Conservation (phyloP, 2,797 vertebrate species). For the Melanotaenia trifasciata region DNA sequence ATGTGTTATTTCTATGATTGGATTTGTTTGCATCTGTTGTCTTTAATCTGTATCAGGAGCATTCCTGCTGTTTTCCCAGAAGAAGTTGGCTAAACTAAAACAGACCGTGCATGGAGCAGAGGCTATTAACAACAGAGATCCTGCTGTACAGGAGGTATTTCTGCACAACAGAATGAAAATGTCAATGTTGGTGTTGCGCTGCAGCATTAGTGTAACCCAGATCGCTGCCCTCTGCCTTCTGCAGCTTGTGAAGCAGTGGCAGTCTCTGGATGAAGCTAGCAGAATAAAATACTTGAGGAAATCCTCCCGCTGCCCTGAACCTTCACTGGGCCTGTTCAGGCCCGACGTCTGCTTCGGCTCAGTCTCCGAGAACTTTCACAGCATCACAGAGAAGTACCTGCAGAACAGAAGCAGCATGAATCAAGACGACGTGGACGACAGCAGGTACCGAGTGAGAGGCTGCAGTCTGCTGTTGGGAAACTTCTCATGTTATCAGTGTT, state of each 20-base stretch:
- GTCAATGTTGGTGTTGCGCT: too few species aligned
- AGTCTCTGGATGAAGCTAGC: slow-evolving; percentile 81
- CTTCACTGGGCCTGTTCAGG: slow-evolving; percentile 85
- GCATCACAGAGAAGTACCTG: slow-evolving; percentile 84
- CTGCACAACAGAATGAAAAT: neutral
- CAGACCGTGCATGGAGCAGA: slow-evolving; percentile 38
- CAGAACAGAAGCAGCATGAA: slow-evolving; percentile 36
- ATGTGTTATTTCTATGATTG: neutral
- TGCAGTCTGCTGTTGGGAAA: too few species aligned
- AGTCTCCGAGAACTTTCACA: slow-evolving; percentile 92
- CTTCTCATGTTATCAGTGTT: too few species aligned
- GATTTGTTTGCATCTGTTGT: neutral
- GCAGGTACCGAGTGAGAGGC: slow-evolving; percentile 79
- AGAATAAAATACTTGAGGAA: slow-evolving; percentile 86
- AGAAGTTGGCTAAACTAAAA: slow-evolving; percentile 85
- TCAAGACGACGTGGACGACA: slow-evolving; percentile 65
- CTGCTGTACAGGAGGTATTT: slow-evolving; percentile 82
- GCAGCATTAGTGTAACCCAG: neutral
- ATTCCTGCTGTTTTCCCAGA: slow-evolving; percentile 91
- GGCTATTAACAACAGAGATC: slow-evolving; percentile 72
- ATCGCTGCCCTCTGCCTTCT: neutral
- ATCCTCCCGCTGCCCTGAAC: slow-evolving; percentile 88
- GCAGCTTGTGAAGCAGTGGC: slow-evolving; percentile 89
- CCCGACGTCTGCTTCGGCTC: slow-evolving; percentile 93
- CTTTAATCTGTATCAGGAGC: slow-evolving; percentile 69